Evolutionary conservation across 1,140 invertebrate genomes (phyloP).

Genomic region (Leptinotarsa defecta): DNA sequence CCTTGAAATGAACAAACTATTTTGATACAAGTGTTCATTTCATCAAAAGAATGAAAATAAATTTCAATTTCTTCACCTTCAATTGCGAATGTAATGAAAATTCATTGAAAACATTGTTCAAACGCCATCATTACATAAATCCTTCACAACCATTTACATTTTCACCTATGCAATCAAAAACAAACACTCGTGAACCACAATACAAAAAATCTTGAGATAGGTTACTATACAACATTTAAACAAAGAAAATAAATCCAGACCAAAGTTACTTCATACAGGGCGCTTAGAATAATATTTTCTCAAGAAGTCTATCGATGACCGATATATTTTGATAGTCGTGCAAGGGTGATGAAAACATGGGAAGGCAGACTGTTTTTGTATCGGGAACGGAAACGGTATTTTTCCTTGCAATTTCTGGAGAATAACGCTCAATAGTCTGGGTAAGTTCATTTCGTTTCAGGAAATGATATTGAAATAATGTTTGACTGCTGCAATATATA

Average conservation of each 20-base stretch:
- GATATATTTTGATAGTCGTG: slow-evolving; percentile 44
- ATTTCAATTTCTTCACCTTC: no score
- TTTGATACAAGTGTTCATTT: no score
- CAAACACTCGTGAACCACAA: neutral
- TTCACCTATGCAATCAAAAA: neutral
- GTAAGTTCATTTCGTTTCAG: neutral
- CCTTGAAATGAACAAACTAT: no score
- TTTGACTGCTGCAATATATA: neutral
- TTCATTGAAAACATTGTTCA: no score
- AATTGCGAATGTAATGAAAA: no score
- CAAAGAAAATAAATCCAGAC: slow-evolving; percentile 39
- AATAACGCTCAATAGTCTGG: slow-evolving; percentile 5
- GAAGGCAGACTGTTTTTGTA: slow-evolving; percentile 31
- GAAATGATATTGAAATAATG: neutral
- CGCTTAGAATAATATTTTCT: slow-evolving; percentile 46
- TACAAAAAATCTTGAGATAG: slow-evolving; percentile 31
- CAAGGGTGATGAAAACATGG: slow-evolving; percentile 32
- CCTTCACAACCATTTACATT: neutral
- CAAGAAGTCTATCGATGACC: slow-evolving; percentile 43
- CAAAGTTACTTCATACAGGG: slow-evolving; percentile 38
- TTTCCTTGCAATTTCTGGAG: slow-evolving; percentile 28
- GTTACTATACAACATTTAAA: slow-evolving; percentile 27
- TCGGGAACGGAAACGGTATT: slow-evolving; percentile 35
- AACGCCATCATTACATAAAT: neutral
- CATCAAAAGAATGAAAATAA: no score